phyloP scores from a whole-genome alignment of 2,888 invertebrate genomes.

The Caradrina kadenii region DNA sequence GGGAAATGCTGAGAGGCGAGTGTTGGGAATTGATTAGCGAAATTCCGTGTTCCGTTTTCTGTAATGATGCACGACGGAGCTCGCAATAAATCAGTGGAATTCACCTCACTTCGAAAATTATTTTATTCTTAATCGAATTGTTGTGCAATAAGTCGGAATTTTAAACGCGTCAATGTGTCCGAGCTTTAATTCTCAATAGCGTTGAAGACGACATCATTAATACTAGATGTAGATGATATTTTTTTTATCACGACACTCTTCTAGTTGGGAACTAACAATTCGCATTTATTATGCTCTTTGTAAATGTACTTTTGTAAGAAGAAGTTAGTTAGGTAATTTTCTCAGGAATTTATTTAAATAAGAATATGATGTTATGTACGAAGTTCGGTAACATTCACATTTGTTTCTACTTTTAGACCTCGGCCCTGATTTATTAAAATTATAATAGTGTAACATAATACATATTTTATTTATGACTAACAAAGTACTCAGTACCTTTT shows the following conservation, averaged over 20 bases:
- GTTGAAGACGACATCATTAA: constrained; percentile 63
- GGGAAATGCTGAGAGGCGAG: constrained; percentile 29
- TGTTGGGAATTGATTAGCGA: constrained; percentile 39
- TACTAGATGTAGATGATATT: constrained; percentile 59
- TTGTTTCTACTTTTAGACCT: constrained; percentile 22
- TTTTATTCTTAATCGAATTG: constrained; percentile 8
- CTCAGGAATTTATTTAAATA: constrained; percentile 45
- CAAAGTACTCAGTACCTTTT: not conserved
- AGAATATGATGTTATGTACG: constrained; percentile 21
- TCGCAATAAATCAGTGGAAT: constrained; percentile 26
- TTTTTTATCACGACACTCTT: constrained; percentile 45
- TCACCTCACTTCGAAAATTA: constrained; percentile 1
- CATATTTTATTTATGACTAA: not conserved
- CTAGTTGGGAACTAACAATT: constrained; percentile 51
- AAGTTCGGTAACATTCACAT: constrained; percentile 21
- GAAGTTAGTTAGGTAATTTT: constrained; percentile 48
- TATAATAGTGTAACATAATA: not conserved
- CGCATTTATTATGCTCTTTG: constrained; percentile 55
- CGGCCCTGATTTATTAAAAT: not conserved
- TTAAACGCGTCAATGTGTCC: constrained; percentile 12
- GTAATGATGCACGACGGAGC: constrained; percentile 28
- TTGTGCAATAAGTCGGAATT: constrained; percentile 5
- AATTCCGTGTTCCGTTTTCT: constrained; percentile 40
- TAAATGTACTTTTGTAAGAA: constrained; percentile 45
- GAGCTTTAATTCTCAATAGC: constrained; percentile 36